Evolutionary conservation across 2,888 invertebrate genomes (phyloP), one percentile per base, ranked within the genome.

Genomic region (Sphaerophoria rueppellii): DNA sequence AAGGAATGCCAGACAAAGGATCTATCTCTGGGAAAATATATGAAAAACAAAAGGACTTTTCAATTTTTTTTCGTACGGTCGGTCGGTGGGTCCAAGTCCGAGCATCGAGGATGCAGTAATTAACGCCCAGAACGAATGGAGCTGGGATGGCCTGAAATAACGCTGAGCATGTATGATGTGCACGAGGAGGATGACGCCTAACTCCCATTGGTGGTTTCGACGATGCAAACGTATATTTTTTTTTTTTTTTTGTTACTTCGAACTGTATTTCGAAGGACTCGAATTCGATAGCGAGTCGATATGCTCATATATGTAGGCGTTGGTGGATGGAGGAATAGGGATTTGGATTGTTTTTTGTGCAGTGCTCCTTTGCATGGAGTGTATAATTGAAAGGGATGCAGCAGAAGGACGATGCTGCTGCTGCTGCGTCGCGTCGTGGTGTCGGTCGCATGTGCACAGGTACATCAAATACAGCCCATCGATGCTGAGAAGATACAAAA

Each of bases 191-290:
- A 65, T 46, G 63, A 54, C 80, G 71, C 72, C 81, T 81, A 70
- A 85, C 81, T 80, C 81, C 81, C 85, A 85, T 85, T 85, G 85
- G 85, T 85, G 81, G 85, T 81, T 85, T 65, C 73, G 69, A 81
- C 73, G 81, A 76, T 85, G 76, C 76, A 85, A 85, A 73, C 16
- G 74, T 76, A 69, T 40, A 55, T 48, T 60, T 75, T 67, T 32
- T 24, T 70, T 32, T 34, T 32, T 74, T 35, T 74, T 52, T 69
- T 61, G 58, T 76, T 54, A 37, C 37, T 63, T 40, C 57, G 24
- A 24, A 24, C 24, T 24, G 24, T 24, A 35, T 43, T 12, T 35
- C 24, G 7, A 43, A 57, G 24, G 24, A 67, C 70, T 76, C 75
- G 76, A 83, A 76, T 83, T 85, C 85, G 85, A 85, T 85, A 70